Evolutionary conservation across 2,113 vertebrate genomes (phyloP), one percentile per base, ranked within the genome.

Genomic region (Trogon surrucura): DNA sequence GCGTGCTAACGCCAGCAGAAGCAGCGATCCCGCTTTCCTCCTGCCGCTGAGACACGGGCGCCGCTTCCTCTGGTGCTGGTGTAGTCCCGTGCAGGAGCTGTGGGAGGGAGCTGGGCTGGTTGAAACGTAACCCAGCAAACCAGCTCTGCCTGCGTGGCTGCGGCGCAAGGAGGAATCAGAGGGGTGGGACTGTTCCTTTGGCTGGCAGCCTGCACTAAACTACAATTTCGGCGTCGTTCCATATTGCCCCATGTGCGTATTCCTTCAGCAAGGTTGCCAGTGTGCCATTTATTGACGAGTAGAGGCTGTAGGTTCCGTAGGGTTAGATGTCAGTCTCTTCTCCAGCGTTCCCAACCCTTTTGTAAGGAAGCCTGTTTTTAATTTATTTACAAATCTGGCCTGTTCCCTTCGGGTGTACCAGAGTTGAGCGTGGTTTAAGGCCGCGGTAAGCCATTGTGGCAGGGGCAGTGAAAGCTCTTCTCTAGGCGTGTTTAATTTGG

Each of bases 231-330:
- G 48, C 66, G 22, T 57, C 5, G 0, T n/a, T 64, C 36, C 20
- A 13, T 32, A 4, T 14, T 17, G 69, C 8, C 15, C 69, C 0
- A 0, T 32, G 3, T 6, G 60, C 36, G 15, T 16, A 7, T n/a
- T 57, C n/a, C 20, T 51, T 27, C 19, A 32, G 45, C 22, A 3
- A 6, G 36, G 53, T 3, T 44, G 67, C 36, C 57, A 51, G 54
- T 13, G 1, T 27, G 41, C 1, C 1, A 20, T 15, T 26, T 27
- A 7, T 10, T 32, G 3, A 21, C 1, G 30, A 29, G 11, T 3
- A 12, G 36, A 36, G n/a, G 61, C 67, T 26, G 30, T 30, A 23
- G 75, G 45, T 77, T 32, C 23, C 6, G 0, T 1, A 7, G 51
- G 27, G 18, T 34, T 34, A 2, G 17, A 4, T 0, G 1, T 11